phyloP scores from a whole-genome alignment of 1,140 invertebrate genomes.

The Penaeus japonicus region DNA sequence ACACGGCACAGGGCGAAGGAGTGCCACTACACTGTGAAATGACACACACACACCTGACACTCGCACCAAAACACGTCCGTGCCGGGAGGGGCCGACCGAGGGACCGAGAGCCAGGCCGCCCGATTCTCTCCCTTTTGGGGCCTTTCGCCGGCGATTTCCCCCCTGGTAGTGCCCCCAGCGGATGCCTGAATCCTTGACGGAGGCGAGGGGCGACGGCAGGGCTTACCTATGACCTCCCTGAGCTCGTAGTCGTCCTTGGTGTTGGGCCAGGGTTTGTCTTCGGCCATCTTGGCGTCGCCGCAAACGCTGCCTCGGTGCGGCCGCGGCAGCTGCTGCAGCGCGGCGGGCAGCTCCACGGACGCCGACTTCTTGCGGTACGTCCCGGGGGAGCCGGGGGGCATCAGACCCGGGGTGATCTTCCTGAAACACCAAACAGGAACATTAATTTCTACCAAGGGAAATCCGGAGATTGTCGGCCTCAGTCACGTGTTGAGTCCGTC shows the following conservation, averaged over 20 bases:
- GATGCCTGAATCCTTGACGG: conserved; percentile 13
- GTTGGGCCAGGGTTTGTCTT: conserved; percentile 82
- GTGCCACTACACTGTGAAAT: background rate
- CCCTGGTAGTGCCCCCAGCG: no score
- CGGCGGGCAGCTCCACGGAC: conserved; percentile 62
- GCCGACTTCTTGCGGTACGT: conserved; percentile 74
- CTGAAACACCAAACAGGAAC: conserved; percentile 65
- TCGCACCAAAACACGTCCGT: background rate
- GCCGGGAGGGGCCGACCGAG: conserved; percentile 15
- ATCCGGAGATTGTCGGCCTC: conserved; percentile 59
- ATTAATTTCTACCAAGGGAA: conserved; percentile 66
- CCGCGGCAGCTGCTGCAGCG: conserved; percentile 55
- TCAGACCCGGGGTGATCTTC: conserved; percentile 71
- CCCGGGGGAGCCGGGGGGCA: conserved; percentile 72
- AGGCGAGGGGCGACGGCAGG: background rate
- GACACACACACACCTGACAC: conserved; percentile 22
- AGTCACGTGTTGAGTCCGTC: conserved; percentile 64
- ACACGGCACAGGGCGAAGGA: no score
- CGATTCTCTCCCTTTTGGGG: background rate
- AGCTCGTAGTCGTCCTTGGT: conserved; percentile 93
- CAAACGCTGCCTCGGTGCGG: conserved; percentile 44
- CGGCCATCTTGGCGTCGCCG: conserved; percentile 73
- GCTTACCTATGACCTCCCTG: conserved; percentile 90
- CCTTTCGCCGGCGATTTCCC: no score
- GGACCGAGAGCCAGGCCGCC: background rate